Conservation (phyloP, 2,113 vertebrate genomes). For the Clinocottus analis region DNA sequence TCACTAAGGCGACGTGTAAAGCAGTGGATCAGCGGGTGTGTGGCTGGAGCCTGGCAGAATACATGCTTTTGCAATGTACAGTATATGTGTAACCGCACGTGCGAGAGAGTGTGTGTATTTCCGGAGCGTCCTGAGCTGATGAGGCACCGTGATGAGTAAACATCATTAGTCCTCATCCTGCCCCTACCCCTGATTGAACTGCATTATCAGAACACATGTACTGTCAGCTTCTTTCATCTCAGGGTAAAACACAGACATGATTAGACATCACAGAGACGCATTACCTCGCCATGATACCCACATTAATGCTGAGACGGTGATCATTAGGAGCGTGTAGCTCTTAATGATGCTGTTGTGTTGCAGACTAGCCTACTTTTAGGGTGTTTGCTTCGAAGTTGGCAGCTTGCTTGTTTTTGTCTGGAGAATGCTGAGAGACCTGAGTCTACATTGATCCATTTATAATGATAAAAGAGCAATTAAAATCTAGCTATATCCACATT, state of each 20-base stretch:
- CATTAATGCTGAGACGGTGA: conserved; percentile 58
- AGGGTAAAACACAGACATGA: conserved; percentile 60
- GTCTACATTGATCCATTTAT: not conserved
- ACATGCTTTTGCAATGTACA: not conserved
- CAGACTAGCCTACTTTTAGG: conserved; percentile 43
- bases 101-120: conserved; percentile 7
- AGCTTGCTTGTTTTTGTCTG: conserved; percentile 19
- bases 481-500: not conserved
- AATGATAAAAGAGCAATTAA: conserved; percentile 3
- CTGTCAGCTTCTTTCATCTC: conserved; percentile 69
- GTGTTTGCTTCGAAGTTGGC: conserved; percentile 47
- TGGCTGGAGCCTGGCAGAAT: not conserved
- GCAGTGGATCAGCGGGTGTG: conserved; percentile 15
- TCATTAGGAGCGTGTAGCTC: conserved; percentile 49
- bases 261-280: conserved; percentile 67
- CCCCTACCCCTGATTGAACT: conserved; percentile 64
- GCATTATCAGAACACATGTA: conserved; percentile 66
- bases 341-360: conserved; percentile 44
- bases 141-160: conserved; percentile 59
- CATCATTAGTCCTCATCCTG: conserved; percentile 68
- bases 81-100: not conserved
- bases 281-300: conserved; percentile 61
- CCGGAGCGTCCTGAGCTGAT: conserved; percentile 36
- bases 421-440: not conserved
- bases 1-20: conserved; percentile 35